Conservation (phyloP, 2,797 vertebrate species). For the Malacoctenus gilli region DNA sequence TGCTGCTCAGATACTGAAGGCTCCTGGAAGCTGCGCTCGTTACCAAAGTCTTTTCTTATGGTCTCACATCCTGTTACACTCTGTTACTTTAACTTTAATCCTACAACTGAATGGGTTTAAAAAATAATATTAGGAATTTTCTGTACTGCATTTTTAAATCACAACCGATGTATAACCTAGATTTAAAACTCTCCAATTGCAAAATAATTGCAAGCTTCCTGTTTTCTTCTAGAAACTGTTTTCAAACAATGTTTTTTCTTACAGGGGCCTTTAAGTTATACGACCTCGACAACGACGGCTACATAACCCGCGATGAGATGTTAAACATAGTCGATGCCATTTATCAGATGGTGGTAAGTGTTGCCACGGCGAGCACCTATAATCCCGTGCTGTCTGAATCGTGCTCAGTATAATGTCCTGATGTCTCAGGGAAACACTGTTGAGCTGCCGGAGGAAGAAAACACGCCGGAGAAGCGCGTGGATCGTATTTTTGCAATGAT, state of each 20-base stretch:
- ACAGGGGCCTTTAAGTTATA: conserved; percentile 98
- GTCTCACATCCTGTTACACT: conserved; percentile 1
- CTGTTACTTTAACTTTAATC: conserved; percentile 16
- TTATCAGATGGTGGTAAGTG: conserved; percentile 99
- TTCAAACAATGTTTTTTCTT: conserved; percentile 18
- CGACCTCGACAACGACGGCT: conserved; percentile 96
- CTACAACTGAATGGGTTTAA: not conserved
- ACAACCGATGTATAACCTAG: too few species aligned
- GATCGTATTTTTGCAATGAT: conserved; percentile 99
- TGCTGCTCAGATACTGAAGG: conserved; percentile 15
- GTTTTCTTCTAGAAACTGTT: too few species aligned
- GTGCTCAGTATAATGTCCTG: conserved; percentile 15
- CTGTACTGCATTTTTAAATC: too few species aligned
- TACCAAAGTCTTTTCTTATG: too few species aligned
- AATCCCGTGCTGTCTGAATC: too few species aligned
- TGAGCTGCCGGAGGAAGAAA: conserved; percentile 97
- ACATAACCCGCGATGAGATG: conserved; percentile 99
- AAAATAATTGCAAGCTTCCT: too few species aligned
- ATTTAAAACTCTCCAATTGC: too few species aligned
- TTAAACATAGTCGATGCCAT: conserved; percentile 98
- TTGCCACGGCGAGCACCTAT: too few species aligned
- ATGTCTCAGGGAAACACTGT: conserved; percentile 92
- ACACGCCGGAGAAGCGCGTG: conserved; percentile 97
- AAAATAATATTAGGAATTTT: not conserved
- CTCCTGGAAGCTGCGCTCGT: conserved; percentile 4